Evolutionary conservation across 1,140 invertebrate genomes (phyloP).

Genomic region (Brachionus plicatilis): DNA sequence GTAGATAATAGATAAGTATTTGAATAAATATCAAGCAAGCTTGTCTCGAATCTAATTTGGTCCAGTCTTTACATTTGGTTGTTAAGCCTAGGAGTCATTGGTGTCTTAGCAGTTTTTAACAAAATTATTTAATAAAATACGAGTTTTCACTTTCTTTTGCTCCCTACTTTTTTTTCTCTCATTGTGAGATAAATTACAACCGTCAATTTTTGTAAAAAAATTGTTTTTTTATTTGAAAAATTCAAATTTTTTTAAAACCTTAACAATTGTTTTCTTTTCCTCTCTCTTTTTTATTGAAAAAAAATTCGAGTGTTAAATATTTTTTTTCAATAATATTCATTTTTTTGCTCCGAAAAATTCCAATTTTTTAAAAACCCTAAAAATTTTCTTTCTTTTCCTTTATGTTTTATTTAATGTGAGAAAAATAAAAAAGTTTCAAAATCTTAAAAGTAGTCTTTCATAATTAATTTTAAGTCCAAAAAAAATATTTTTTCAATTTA

Average conservation of each 20-base stretch:
- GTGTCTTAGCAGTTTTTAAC: background rate
- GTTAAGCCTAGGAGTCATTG: background rate
- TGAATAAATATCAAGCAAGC: conserved; percentile 6
- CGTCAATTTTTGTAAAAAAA: background rate
- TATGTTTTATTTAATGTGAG: no score
- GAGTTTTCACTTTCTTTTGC: background rate
- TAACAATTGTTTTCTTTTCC: background rate
- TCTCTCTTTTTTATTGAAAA: background rate
- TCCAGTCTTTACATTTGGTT: conserved; percentile 9
- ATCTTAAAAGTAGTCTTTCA: no score
- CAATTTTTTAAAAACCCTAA: no score
- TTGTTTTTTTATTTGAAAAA: no score
- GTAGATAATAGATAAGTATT: background rate
- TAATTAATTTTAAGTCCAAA: no score
- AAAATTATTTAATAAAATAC: background rate
- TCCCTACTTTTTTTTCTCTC: background rate
- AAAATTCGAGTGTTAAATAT: no score
- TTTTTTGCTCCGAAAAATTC: no score
- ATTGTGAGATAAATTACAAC: background rate
- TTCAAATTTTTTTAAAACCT: no score
- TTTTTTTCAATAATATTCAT: no score
- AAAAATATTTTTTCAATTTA: no score
- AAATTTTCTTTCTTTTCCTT: no score
- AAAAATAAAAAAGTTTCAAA: no score
- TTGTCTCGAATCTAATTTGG: background rate